Conservation (phyloP, 2,888 invertebrate species). For the Strigamia maritima region DNA sequence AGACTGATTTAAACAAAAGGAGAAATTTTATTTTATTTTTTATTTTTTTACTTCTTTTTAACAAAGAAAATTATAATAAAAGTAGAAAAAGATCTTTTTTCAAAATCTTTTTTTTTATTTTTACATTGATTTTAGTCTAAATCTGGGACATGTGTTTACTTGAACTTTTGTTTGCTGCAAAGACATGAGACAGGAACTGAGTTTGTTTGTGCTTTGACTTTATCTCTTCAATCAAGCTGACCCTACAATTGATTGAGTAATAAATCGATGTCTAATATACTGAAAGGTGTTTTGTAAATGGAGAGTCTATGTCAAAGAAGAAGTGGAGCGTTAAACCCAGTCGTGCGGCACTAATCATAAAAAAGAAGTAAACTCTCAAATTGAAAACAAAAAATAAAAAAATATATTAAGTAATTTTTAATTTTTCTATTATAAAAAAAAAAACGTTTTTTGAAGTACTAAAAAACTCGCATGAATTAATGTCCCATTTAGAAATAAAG, state of each 20-base stretch:
- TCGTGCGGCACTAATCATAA: neutral
- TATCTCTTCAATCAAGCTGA: neutral
- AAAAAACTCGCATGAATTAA: neutral
- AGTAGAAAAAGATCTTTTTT: no score
- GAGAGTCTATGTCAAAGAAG: neutral
- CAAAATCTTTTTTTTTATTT: neutral
- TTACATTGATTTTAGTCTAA: no score
- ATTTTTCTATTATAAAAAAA: neutral
- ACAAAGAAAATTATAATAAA: no score
- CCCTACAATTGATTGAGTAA: neutral
- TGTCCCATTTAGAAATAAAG: neutral
- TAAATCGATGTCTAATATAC: conserved; percentile 10
- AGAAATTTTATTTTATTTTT: neutral
- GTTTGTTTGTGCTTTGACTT: neutral
- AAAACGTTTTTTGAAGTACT: neutral
- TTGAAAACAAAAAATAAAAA: neutral
- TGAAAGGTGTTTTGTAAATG: conserved; percentile 15
- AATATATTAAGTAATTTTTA: neutral
- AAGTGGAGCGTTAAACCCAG: neutral
- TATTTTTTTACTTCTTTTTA: neutral
- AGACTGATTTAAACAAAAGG: neutral
- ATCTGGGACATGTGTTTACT: neutral
- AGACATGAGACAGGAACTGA: neutral
- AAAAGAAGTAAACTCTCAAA: neutral
- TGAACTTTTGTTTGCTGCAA: neutral